Evolutionary conservation across 2,888 invertebrate genomes (phyloP).

Genomic region (Ochropleura leucogaster): DNA sequence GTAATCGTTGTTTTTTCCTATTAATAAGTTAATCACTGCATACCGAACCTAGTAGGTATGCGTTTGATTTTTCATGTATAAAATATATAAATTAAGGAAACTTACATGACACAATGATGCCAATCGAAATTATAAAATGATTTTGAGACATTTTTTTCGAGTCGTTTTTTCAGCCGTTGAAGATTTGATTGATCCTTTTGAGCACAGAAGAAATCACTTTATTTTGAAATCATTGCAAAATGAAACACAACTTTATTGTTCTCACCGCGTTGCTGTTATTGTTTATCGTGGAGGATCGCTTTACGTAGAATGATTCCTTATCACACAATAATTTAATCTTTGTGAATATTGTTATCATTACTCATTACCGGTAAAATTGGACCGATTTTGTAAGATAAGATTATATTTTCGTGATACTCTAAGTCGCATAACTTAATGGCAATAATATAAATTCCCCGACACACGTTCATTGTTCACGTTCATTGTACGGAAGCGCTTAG

Average conservation of each 20-base stretch:
- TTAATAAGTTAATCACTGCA: slow-evolving; percentile 1
- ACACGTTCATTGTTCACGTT: background rate
- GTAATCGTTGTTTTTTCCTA: background rate
- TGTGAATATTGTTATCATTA: slow-evolving; percentile 61
- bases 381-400: slow-evolving; percentile 75
- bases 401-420: slow-evolving; percentile 26
- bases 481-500: background rate
- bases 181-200: slow-evolving; percentile 19
- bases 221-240: slow-evolving; percentile 29
- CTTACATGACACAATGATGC: slow-evolving; percentile 52
- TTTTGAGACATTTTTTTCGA: slow-evolving; percentile 34
- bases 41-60: background rate
- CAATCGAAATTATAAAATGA: slow-evolving; percentile 29
- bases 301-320: slow-evolving; percentile 66
- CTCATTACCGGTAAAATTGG: slow-evolving; percentile 70
- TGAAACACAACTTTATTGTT: slow-evolving; percentile 20
- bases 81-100: slow-evolving; percentile 6
- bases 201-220: slow-evolving; percentile 21
- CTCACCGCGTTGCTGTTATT: slow-evolving; percentile 49
- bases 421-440: background rate
- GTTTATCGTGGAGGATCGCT: slow-evolving; percentile 62
- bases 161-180: background rate
- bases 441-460: background rate
- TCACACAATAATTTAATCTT: slow-evolving; percentile 63
- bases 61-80: background rate